Percentiles rank a stretch among this genome's conserved stretches.
Conservation (phyloP, 2,888 invertebrate genomes). For the Phyllotreta cruciferae region DNA sequence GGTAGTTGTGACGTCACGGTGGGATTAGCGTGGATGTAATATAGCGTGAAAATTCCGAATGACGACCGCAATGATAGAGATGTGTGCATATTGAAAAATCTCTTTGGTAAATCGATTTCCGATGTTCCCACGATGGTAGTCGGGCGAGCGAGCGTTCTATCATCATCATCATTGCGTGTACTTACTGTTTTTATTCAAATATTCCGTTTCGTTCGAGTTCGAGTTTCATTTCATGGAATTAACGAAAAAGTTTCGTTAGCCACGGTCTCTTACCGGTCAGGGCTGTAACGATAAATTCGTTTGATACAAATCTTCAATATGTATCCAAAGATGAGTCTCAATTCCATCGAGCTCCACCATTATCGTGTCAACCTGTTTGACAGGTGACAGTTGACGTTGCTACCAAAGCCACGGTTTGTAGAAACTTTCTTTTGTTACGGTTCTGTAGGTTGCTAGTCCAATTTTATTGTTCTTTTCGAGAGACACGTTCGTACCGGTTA, state of each 20-base stretch:
- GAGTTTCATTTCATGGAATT: slow-evolving; percentile 17
- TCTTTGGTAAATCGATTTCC: background rate
- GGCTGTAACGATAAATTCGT: background rate
- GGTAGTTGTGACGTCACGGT: too few species aligned
- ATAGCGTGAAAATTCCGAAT: too few species aligned
- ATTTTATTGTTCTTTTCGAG: slow-evolving; percentile 6
- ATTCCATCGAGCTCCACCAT: too few species aligned
- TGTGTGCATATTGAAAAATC: background rate
- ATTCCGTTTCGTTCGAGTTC: slow-evolving; percentile 10
- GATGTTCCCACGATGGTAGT: slow-evolving; percentile 13
- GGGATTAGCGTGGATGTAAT: too few species aligned
- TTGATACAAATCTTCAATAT: too few species aligned
- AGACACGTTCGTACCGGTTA: slow-evolving; percentile 10
- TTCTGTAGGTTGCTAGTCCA: background rate
- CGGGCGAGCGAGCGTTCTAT: background rate
- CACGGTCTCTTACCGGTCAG: background rate
- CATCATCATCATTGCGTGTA: slow-evolving; percentile 2
- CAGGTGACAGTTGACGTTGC: too few species aligned
- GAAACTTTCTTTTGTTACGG: background rate
- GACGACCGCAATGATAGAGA: too few species aligned
- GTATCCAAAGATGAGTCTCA: too few species aligned
- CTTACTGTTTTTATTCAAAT: slow-evolving; percentile 19
- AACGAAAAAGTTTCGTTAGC: slow-evolving; percentile 8
- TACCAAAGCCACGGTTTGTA: too few species aligned
- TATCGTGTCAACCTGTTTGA: too few species aligned